Evolutionary conservation across 2,797 vertebrate genomes (phyloP).

Genomic region (Sphaeramia orbicularis): DNA sequence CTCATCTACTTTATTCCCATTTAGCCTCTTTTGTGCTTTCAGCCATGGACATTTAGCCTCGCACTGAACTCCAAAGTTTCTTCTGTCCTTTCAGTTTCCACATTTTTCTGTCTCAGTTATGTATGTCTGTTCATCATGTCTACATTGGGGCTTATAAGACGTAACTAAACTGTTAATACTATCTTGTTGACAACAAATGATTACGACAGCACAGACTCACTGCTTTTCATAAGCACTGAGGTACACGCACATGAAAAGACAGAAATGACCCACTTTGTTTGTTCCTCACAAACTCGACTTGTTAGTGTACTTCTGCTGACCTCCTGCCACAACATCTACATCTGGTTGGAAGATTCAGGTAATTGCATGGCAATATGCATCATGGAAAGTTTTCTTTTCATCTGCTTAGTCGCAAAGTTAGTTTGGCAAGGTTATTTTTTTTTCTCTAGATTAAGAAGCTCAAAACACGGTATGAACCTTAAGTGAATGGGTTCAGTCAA

Average conservation of each 20-base stretch:
- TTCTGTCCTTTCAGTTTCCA: conserved; percentile 15
- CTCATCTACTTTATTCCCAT: conserved; percentile 7
- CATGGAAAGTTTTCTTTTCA: conserved; percentile 5
- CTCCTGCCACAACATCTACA: neutral
- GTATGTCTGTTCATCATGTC: conserved; percentile 1
- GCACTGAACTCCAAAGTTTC: conserved; percentile 39
- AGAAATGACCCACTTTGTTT: conserved; percentile 61
- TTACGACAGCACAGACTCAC: neutral
- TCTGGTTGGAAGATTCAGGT: conserved; percentile 18
- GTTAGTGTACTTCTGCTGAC: conserved; percentile 37
- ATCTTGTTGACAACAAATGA: neutral
- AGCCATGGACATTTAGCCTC: conserved; percentile 27
- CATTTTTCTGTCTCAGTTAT: conserved; percentile 4
- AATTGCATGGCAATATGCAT: conserved; percentile 22
- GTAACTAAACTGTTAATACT: neutral
- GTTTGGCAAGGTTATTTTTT: neutral
- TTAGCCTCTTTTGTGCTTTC: conserved; percentile 30
- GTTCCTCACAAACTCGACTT: conserved; percentile 44
- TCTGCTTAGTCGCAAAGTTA: neutral
- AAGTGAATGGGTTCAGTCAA: too few species aligned
- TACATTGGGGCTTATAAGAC: neutral
- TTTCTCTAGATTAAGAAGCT: neutral
- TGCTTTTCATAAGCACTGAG: neutral
- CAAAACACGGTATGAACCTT: conserved; percentile 8
- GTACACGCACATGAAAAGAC: neutral